Conservation (phyloP, 1,140 invertebrate genomes). For the Leptinotarsa texana region DNA sequence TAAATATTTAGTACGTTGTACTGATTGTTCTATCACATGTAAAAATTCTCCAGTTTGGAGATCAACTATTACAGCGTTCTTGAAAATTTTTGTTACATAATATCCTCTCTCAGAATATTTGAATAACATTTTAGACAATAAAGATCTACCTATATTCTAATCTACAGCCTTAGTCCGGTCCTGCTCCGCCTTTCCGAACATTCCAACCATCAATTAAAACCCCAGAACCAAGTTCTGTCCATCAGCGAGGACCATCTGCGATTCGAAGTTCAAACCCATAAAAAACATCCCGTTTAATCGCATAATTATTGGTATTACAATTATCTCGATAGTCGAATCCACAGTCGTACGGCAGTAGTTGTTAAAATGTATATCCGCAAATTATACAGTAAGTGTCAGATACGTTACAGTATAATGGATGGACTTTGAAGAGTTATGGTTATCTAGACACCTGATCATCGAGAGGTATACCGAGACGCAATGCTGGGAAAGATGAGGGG, state of each 20-base stretch:
- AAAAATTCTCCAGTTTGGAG: no score
- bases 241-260: conserved; percentile 16
- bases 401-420: conserved; percentile 11
- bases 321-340: not conserved
- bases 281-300: conserved; percentile 7
- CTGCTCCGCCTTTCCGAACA: not conserved
- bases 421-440: conserved; percentile 22
- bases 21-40: no score
- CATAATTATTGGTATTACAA: conserved; percentile 21
- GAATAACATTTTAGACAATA: no score
- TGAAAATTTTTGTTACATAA: no score
- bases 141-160: no score
- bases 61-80: no score
- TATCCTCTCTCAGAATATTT: no score
- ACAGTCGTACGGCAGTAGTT: not conserved
- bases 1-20: no score
- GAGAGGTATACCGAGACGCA: not conserved
- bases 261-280: not conserved
- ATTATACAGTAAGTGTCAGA: conserved; percentile 18
- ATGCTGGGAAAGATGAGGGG: not conserved
- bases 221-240: conserved; percentile 7
- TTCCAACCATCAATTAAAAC: not conserved
- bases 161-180: not conserved
- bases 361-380: conserved; percentile 23
- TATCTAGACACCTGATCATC: conserved; percentile 6